A percentile compares a stretch with the other conserved stretches of the same genome.
Conservation (phyloP, 2,888 invertebrate species). For the Papilio elwesi region DNA sequence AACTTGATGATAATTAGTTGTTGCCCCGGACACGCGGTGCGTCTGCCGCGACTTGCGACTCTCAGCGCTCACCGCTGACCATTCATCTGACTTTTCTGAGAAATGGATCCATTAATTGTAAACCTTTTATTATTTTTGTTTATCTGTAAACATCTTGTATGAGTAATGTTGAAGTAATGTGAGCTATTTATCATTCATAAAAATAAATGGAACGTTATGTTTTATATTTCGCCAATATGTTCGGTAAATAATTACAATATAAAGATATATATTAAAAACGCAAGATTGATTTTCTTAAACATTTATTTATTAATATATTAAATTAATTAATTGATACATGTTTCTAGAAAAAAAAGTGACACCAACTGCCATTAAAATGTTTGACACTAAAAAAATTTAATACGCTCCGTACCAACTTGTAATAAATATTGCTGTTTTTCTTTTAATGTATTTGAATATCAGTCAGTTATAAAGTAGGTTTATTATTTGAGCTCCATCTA, state of each 20-base stretch:
- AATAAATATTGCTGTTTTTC: conserved; percentile 23
- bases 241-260: conserved; percentile 10
- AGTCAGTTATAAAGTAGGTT: conserved; percentile 18
- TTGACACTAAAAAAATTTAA: conserved; percentile 9
- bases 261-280: conserved; percentile 5
- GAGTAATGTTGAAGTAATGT: not conserved
- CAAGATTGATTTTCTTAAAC: conserved; percentile 2
- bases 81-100: conserved; percentile 47
- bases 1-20: conserved; percentile 49
- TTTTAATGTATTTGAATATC: conserved; percentile 19
- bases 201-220: conserved; percentile 2
- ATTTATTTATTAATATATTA: conserved; percentile 13
- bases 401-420: not conserved
- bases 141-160: conserved; percentile 23
- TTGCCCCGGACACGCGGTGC: conserved; percentile 47
- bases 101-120: conserved; percentile 33
- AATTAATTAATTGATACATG: conserved; percentile 20
- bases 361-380: conserved; percentile 15
- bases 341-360: conserved; percentile 10
- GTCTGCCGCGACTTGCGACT: conserved; percentile 40
- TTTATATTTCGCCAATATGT: not conserved
- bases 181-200: conserved; percentile 1
- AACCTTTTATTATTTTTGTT: conserved; percentile 25
- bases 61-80: conserved; percentile 42
- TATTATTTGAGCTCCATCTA: conserved; percentile 10